These are phyloP conservation scores for Mormyrops boulengeri DNA, from an alignment of 2,797 vertebrate species.

Conservation along the genomic window DNA sequence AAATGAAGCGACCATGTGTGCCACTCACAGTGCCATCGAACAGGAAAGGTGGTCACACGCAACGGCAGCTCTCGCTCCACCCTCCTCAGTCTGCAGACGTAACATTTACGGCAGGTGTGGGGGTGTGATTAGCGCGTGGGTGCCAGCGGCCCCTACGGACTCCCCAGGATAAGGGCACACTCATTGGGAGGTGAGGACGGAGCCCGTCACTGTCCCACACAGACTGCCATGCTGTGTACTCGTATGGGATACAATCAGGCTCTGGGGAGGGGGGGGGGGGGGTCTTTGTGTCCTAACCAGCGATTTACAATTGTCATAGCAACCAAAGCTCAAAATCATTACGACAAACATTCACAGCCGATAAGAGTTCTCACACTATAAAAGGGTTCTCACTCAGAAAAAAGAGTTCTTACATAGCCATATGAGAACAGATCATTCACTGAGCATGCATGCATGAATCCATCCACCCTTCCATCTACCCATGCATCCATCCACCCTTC, in stretches of 20 bases:
- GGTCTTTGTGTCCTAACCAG: not conserved
- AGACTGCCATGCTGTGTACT: not conserved
- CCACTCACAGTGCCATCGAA: not conserved
- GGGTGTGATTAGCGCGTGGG: slow-evolving; percentile 39
- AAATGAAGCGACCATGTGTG: not conserved
- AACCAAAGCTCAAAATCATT: not conserved
- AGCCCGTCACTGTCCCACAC: slow-evolving; percentile 44
- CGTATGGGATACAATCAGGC: not conserved
- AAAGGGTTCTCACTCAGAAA: not conserved
- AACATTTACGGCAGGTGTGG: slow-evolving; percentile 66
- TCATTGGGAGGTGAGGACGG: slow-evolving; percentile 72
- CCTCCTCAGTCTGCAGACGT: slow-evolving; percentile 45
- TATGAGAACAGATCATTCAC: not conserved
- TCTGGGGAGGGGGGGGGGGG: not conserved
- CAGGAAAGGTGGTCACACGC: not conserved
- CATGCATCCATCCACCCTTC: not conserved
- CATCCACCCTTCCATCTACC: not conserved
- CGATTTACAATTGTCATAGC: not conserved
- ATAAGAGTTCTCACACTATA: not conserved
- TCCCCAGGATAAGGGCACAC: slow-evolving; percentile 45
- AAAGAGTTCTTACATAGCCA: not conserved
- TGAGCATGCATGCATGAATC: not conserved
- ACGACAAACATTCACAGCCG: not conserved
- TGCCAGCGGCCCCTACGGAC: slow-evolving; percentile 29
- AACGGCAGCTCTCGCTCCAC: slow-evolving; percentile 42